Base-by-base conservation (phyloP, 2,888 invertebrate species). In the Busseola fusca region DNA sequence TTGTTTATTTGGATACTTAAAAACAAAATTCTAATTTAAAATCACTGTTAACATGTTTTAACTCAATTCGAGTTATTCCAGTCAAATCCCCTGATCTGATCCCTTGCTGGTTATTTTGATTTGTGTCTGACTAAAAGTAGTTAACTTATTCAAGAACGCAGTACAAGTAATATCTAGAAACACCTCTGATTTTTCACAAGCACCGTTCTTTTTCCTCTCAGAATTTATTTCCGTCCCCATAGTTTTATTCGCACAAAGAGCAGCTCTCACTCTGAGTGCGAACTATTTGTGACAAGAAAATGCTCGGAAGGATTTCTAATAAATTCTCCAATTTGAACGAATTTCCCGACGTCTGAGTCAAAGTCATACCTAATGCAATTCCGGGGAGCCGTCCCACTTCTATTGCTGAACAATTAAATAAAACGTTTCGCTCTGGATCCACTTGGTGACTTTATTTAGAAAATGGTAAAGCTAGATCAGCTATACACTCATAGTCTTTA, bases 291-390 rank as follows among this genome's bases (percentile, higher is more conserved):
- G 60, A 58, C 50, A 60, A 57, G 30, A 48, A 64, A 78, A 30
- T 59, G 42, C 64, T 30, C 30, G 45, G 21, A 65, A 60, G 57
- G 59, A 62, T 64, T 62, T 62, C 27, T 75, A 54, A 62, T 65
- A 50, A 34, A 64, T 62, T 63, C 68, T 79, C 64, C 63, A 66
- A 66, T 78, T 76, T 37, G 65, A 75, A 80, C 65, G 62, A 69
- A 42, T 69, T 69, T 30, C 16, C 30, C 27, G 34, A 50, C 30
- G 10, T n/a, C 40, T 21, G 50, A 58, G 45, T 54, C 21, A 30
- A 34, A 40, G 56, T 34, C 21, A 16, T 42, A 42, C 42, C 12
- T 77, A 60, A 42, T 52, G 69, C 69, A 69, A 10, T 54, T 48
- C 21, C 21, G 25, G 30, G 25, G 34, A 40, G 54, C 40, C 30